A percentile compares a stretch with the other conserved stretches of the same genome.
Conservation (phyloP, 30 jellyfish, hydroid and myxozoan species). For the Turritopsis dohrnii region DNA sequence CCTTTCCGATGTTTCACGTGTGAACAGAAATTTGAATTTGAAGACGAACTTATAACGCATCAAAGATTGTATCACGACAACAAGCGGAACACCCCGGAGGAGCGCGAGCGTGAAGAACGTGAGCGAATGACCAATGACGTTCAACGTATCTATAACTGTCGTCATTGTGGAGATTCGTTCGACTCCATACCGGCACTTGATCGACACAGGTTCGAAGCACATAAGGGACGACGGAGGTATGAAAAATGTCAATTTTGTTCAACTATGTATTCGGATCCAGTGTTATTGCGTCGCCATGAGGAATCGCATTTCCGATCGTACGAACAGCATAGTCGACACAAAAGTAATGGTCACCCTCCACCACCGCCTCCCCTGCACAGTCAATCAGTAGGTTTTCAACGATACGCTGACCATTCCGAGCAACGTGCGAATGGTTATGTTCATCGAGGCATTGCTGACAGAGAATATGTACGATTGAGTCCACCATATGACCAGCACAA, state of each 20-base stretch:
- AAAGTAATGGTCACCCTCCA: not conserved
- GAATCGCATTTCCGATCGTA: constrained; percentile 15
- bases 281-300: constrained; percentile 28
- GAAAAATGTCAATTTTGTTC: constrained; percentile 40
- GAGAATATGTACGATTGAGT: not conserved
- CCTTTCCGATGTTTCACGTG: constrained; percentile 16
- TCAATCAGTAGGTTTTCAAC: not conserved
- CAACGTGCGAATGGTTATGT: not conserved
- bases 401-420: not conserved
- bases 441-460: not conserved
- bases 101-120: constrained; percentile 6
- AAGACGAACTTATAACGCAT: constrained; percentile 14
- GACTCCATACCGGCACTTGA: not conserved
- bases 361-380: constrained; percentile 26
- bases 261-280: constrained; percentile 24
- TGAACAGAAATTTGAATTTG: constrained; percentile 10
- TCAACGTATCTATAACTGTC: not conserved
- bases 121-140: not conserved
- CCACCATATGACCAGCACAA: not conserved
- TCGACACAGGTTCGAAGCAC: not conserved
- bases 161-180: not conserved
- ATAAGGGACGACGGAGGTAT: constrained; percentile 7
- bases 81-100: constrained; percentile 4
- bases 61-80: not conserved
- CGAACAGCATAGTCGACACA: not conserved